Evolutionary conservation across 2,797 vertebrate species (phyloP).

Genomic region (Ciconia nigra): DNA sequence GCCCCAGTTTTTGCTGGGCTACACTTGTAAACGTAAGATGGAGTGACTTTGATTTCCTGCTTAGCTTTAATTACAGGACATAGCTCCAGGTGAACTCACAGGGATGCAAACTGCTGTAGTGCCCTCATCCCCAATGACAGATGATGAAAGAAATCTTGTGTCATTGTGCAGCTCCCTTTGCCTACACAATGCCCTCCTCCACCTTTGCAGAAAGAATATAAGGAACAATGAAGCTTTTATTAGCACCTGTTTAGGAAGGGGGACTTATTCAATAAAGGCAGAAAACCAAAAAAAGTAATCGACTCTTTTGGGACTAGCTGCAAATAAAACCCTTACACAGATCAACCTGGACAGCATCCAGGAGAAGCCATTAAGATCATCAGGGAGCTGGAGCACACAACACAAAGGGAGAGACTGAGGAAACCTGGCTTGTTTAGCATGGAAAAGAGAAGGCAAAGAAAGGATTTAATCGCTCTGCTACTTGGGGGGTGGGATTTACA

Average conservation of each 20-base stretch:
- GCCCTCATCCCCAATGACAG: background rate
- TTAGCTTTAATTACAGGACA: background rate
- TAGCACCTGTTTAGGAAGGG: background rate
- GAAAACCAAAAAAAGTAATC: background rate
- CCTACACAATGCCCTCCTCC: background rate
- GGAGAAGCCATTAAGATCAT: background rate
- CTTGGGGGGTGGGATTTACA: background rate
- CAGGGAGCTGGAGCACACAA: background rate
- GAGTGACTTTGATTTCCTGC: background rate
- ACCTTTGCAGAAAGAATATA: background rate
- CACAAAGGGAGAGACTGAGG: background rate
- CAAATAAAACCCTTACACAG: background rate
- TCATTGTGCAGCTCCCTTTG: background rate
- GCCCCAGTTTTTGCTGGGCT: background rate
- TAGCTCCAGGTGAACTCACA: background rate
- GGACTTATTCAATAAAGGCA: background rate
- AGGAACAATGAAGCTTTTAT: background rate
- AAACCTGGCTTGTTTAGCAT: background rate
- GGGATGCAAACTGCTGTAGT: background rate
- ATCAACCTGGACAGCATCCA: background rate
- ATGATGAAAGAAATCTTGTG: background rate
- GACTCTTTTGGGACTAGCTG: background rate
- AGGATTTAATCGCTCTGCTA: background rate
- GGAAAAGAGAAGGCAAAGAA: background rate
- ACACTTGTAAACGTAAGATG: background rate